Conservation (phyloP, 2,888 invertebrate species). For the Anaspis maculata region DNA sequence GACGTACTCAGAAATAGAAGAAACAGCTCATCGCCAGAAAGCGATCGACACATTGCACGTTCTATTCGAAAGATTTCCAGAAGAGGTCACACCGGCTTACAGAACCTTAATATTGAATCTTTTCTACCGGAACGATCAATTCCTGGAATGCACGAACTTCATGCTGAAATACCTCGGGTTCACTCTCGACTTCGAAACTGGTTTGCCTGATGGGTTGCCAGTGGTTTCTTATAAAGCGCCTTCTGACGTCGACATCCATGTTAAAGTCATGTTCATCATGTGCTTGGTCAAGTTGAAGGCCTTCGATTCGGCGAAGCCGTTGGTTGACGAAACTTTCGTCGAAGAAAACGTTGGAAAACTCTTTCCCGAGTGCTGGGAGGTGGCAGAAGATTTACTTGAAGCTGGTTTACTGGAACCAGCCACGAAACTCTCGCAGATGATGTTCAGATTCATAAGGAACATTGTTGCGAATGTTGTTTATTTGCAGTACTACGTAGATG, state of each 20-base stretch:
- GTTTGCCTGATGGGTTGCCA: slow-evolving; percentile 43
- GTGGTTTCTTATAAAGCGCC: slow-evolving; percentile 52
- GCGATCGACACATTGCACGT: slow-evolving; percentile 69
- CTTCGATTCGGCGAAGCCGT: slow-evolving; percentile 52
- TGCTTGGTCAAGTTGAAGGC: slow-evolving; percentile 64
- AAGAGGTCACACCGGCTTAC: slow-evolving; percentile 64
- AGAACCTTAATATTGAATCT: slow-evolving; percentile 79
- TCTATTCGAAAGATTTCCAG: slow-evolving; percentile 67
- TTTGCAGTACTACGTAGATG: slow-evolving; percentile 85
- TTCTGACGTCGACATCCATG: slow-evolving; percentile 65
- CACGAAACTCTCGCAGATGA: slow-evolving; percentile 60
- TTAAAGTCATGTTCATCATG: slow-evolving; percentile 73
- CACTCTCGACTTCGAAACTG: slow-evolving; percentile 53
- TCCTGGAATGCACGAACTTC: slow-evolving; percentile 60
- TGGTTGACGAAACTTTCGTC: slow-evolving; percentile 52
- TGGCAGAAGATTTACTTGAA: slow-evolving; percentile 82
- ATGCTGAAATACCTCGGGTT: slow-evolving; percentile 65
- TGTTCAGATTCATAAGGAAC: slow-evolving; percentile 66
- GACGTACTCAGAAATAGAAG: slow-evolving; percentile 64
- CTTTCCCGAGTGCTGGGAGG: slow-evolving; percentile 83
- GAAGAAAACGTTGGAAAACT: slow-evolving; percentile 65
- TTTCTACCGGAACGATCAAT: slow-evolving; percentile 62
- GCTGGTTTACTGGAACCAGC: slow-evolving; percentile 64
- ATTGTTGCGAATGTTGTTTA: slow-evolving; percentile 88
- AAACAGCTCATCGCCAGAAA: slow-evolving; percentile 58